Evolutionary conservation across 2,888 invertebrate species (phyloP), one percentile per base, ranked within the genome.

Genomic region (Mimas tiliae): DNA sequence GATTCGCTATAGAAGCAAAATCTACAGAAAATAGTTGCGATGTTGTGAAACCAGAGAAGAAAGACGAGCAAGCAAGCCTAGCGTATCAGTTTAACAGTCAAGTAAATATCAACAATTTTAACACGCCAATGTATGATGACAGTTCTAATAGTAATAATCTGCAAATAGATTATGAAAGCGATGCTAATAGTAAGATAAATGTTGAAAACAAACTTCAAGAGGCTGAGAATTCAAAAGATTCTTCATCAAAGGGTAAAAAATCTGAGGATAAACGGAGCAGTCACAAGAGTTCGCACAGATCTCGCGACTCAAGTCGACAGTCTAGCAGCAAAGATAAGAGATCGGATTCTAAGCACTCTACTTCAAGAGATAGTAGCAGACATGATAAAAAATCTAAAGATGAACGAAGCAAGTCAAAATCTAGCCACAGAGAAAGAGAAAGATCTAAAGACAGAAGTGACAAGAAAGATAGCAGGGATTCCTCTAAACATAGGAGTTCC

Each of bases 151-250:
- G 91, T 69, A 89, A 91, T 70, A 89, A 88, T 63, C 75, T 91
- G 65, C 91, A 88, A 65, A 92, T 94, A 66, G 93, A 93, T 76
- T 93, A 93, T 64, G 93, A 93, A 79, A 93, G 91, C 76, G 93
- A 93, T 71, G 87, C 85, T 1, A 94, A 94, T 64, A 93, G 92
- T 72, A 94, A 94, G 77, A 82, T 78, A n/a, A 89, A 87, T 69
- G 78, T 74, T 19, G 92, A 91, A 68, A 73, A 74, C 38, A 93
- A 92, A 75, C 62, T 73, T n/a, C 73, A 74, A 1, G 90, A 91
- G 75, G 74, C 74, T 9, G 91, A 91, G 70, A 89, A 82, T 71
- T 85, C 88, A 0, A 84, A 85, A 69, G 91, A 89, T 67, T 78
- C 75, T 47, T 91, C 83, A 68, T 91, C 83, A 68, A 91, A 88